Base-by-base conservation (phyloP, 2,113 vertebrate genomes). In the Aphyosemion australe region DNA sequence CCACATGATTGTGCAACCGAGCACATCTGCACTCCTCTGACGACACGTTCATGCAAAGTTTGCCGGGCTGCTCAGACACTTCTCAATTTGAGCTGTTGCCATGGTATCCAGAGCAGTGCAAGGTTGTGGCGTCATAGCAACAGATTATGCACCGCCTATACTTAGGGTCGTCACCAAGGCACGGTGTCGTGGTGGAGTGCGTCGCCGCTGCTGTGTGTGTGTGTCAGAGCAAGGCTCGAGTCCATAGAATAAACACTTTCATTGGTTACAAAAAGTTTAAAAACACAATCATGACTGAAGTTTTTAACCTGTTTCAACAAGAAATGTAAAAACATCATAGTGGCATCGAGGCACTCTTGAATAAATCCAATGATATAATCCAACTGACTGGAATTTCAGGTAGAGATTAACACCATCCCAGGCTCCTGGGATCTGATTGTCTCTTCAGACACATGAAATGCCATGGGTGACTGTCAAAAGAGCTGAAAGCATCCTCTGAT, bases 1-100 rank as follows among this genome's bases (percentile, higher is more conserved):
- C 59, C 21, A 18, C 69, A 31, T 31, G 57, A 26, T 41, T 47
- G 65, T 55, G 56, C 39, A 20, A 43, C 49, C 8, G 20, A 45
- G 7, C 58, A 18, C 43, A 49, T 50, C 61, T 61, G 51, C 14
- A 21, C 48, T 55, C 20, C 3, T 61, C 76, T 72, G 46, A 55
- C 50, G 47, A 69, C 65, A 67, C 1, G 0, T 16, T 64, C 20
- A 47, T 54, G 59, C 51, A 71, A 67, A 74, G 69, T 84, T 80
- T 63, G 18, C 31, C 19, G 15, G 32, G 51, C 73, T 16, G 46
- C 59, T 78, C 45, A 47, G 53, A 72, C 59, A 64, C 69, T 63
- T 76, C 39, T 32, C 75, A 71, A 69, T 83, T 26, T 79, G 79
- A 86, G 72, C 62, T 8, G 55, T 80, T 82, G 66, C 76, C 69